phyloP scores from a whole-genome alignment of 2,797 vertebrate genomes.

The Syngnathus acus region DNA sequence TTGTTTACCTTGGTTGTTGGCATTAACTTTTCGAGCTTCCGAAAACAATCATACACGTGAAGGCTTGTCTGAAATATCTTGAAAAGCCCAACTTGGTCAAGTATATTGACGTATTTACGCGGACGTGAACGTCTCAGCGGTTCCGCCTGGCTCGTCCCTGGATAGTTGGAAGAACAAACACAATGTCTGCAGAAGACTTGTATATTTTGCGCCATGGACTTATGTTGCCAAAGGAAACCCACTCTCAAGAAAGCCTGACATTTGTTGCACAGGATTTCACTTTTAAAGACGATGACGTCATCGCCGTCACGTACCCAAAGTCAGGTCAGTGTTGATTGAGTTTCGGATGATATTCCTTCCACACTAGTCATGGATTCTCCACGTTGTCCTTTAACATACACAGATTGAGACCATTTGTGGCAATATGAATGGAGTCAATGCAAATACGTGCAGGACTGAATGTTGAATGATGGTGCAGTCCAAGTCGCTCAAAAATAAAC shows the following conservation, averaged over 20 bases:
- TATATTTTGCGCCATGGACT: conserved; percentile 9
- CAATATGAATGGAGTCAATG: neutral
- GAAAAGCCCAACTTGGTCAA: neutral
- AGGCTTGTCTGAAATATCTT: neutral
- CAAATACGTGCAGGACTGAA: neutral
- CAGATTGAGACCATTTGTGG: neutral
- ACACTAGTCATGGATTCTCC: neutral
- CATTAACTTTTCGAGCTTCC: neutral
- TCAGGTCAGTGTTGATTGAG: conserved; percentile 35
- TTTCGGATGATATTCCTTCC: neutral
- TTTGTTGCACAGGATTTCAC: conserved; percentile 43
- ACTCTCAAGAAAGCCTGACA: conserved; percentile 38
- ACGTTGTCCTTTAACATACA: neutral
- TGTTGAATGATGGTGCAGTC: neutral
- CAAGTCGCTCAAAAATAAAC: neutral
- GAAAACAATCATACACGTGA: no score
- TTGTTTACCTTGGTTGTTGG: neutral
- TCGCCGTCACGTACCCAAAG: conserved; percentile 48
- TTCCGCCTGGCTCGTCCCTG: neutral
- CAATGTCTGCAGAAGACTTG: neutral
- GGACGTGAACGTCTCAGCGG: neutral
- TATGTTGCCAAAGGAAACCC: conserved; percentile 29
- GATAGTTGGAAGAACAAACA: neutral
- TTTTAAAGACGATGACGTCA: conserved; percentile 49
- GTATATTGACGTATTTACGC: neutral